Evolutionary conservation across 2,113 vertebrate species (phyloP).

Genomic region (Malurus melanocephalus): DNA sequence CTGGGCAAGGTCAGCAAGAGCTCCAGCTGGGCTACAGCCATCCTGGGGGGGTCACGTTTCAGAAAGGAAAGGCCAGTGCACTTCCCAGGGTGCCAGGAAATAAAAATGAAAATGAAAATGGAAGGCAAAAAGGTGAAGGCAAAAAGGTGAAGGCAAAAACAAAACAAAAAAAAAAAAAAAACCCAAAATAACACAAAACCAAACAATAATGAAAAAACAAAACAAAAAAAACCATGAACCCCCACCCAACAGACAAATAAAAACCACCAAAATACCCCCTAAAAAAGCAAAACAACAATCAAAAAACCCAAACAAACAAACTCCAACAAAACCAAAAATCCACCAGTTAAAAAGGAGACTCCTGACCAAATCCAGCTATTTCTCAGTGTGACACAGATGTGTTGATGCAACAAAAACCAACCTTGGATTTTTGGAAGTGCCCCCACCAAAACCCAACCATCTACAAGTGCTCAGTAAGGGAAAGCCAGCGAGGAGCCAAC

Average conservation of each 20-base stretch:
- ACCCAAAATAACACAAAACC: no score
- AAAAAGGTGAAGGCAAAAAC: no score
- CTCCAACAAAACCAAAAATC: no score
- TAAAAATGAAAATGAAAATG: not conserved
- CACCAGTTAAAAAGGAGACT: not conserved
- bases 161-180: not conserved
- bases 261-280: no score
- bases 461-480: accelerated
- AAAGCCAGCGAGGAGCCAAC: accelerated
- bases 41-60: not conserved
- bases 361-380: not conserved
- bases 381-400: not conserved
- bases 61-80: not conserved
- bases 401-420: not conserved
- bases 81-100: not conserved
- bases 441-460: not conserved
- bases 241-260: no score
- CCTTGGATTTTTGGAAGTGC: accelerated
- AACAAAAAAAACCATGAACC: no score
- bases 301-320: not conserved
- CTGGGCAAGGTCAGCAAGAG: not conserved
- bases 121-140: no score
- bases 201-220: no score
- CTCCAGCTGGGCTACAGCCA: not conserved
- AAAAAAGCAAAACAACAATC: no score